Evolutionary conservation across 2,888 invertebrate species (phyloP).

Genomic region (Galeruca laticollis): DNA sequence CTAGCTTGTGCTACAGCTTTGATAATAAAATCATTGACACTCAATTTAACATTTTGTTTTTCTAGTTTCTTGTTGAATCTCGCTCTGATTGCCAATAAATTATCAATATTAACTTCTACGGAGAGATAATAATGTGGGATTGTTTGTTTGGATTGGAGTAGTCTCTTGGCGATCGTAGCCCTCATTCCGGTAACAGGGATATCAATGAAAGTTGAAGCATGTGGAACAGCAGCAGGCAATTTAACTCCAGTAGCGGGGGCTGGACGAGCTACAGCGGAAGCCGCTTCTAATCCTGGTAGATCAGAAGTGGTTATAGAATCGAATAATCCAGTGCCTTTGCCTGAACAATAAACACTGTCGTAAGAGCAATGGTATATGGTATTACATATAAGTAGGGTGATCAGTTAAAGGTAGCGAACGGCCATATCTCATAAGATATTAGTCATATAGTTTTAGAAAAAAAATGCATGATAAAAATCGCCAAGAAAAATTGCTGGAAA

Average conservation of each 20-base stretch:
- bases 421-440: no score
- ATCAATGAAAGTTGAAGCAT: slow-evolving; percentile 72
- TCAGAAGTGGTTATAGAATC: slow-evolving; percentile 88
- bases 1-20: slow-evolving; percentile 93
- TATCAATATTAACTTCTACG: slow-evolving; percentile 87
- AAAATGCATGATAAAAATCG: no score
- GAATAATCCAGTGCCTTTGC: slow-evolving; percentile 81
- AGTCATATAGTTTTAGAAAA: not conserved
- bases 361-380: no score
- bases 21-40: slow-evolving; percentile 95
- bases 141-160: slow-evolving; percentile 88
- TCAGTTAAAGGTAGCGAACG: no score
- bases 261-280: slow-evolving; percentile 45
- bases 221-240: slow-evolving; percentile 55
- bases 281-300: slow-evolving; percentile 64
- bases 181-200: slow-evolving; percentile 87
- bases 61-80: slow-evolving; percentile 84
- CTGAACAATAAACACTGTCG: slow-evolving; percentile 37
- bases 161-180: slow-evolving; percentile 88
- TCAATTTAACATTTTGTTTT: slow-evolving; percentile 86
- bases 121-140: slow-evolving; percentile 98
- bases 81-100: slow-evolving; percentile 79
- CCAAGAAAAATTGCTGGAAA: no score
- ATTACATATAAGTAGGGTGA: no score
- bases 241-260: slow-evolving; percentile 43